Evolutionary conservation across 2,888 invertebrate genomes (phyloP).

Genomic region (Coremacera marginata): DNA sequence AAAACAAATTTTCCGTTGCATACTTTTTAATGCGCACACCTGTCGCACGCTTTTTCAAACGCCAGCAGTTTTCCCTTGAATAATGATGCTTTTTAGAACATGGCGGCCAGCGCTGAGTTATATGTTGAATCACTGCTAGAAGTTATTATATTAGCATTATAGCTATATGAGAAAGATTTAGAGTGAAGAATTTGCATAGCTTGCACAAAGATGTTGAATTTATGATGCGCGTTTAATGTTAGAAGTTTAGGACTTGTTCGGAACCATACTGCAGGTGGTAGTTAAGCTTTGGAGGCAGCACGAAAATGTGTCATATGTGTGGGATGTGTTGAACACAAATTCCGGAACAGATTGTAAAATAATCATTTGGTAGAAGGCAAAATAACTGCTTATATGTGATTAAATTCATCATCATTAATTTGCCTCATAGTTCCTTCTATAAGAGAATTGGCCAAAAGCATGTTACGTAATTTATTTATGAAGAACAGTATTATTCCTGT

Average conservation of each 20-base stretch:
- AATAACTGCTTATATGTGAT: too few species aligned
- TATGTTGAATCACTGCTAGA: slow-evolving; percentile 49
- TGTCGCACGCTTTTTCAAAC: slow-evolving; percentile 51
- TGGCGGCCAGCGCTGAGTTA: background rate
- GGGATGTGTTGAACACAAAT: background rate
- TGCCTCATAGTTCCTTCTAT: background rate
- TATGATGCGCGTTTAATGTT: background rate
- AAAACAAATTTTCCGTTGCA: slow-evolving; percentile 16
- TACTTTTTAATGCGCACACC: slow-evolving; percentile 58
- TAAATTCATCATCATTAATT: too few species aligned
- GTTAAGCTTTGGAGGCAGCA: too few species aligned
- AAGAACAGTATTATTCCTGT: too few species aligned
- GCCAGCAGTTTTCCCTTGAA: background rate
- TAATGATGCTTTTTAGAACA: background rate
- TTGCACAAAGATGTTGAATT: background rate
- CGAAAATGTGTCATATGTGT: slow-evolving; percentile 5
- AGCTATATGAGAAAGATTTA: background rate
- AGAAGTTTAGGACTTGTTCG: too few species aligned
- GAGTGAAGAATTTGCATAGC: background rate
- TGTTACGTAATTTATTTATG: too few species aligned
- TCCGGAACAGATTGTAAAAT: background rate
- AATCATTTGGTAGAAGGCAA: background rate
- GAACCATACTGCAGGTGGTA: too few species aligned
- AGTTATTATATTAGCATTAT: slow-evolving; percentile 63
- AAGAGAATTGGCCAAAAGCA: too few species aligned